A percentile compares a stretch with the other conserved stretches of the same genome.
Conservation (phyloP, 2,888 invertebrate species). For the Dendrolimus houi region DNA sequence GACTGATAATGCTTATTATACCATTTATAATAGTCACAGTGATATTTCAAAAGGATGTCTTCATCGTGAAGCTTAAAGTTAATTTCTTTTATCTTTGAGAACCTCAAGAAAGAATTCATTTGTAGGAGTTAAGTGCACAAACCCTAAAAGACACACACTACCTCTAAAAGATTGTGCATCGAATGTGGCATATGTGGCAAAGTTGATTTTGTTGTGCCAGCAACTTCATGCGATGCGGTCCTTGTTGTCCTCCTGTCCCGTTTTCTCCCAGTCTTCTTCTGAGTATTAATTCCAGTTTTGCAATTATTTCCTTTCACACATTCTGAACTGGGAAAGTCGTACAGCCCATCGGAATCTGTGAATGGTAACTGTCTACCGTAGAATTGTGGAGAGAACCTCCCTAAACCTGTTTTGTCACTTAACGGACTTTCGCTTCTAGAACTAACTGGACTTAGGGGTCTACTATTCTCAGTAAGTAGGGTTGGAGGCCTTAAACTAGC, state of each 20-base stretch:
- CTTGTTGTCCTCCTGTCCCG: slow-evolving; percentile 78
- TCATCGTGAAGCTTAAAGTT: too few species aligned
- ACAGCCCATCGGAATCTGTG: slow-evolving; percentile 87
- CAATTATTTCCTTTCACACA: slow-evolving; percentile 75
- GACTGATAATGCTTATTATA: too few species aligned
- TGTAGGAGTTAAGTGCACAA: too few species aligned
- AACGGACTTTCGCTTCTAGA: slow-evolving; percentile 87
- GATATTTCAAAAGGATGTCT: too few species aligned
- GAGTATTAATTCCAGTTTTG: slow-evolving; percentile 60
- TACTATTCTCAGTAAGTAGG: slow-evolving; percentile 77
- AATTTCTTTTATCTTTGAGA: too few species aligned
- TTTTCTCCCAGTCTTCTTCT: slow-evolving; percentile 78
- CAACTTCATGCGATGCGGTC: slow-evolving; percentile 60
- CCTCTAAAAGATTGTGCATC: slow-evolving; percentile 78
- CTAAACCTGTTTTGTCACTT: slow-evolving; percentile 82
- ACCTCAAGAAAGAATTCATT: too few species aligned
- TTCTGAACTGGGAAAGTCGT: slow-evolving; percentile 88
- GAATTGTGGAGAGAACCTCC: slow-evolving; percentile 83
- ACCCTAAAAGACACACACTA: slow-evolving; percentile 23
- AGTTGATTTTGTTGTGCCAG: slow-evolving; percentile 72
- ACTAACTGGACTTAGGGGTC: slow-evolving; percentile 82
- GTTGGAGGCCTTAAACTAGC: slow-evolving; percentile 57
- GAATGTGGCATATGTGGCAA: slow-evolving; percentile 71
- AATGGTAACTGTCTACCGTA: slow-evolving; percentile 83
- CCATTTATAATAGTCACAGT: too few species aligned